Base-by-base conservation (phyloP, 2,797 vertebrate genomes). In the Pitangus sulphuratus region DNA sequence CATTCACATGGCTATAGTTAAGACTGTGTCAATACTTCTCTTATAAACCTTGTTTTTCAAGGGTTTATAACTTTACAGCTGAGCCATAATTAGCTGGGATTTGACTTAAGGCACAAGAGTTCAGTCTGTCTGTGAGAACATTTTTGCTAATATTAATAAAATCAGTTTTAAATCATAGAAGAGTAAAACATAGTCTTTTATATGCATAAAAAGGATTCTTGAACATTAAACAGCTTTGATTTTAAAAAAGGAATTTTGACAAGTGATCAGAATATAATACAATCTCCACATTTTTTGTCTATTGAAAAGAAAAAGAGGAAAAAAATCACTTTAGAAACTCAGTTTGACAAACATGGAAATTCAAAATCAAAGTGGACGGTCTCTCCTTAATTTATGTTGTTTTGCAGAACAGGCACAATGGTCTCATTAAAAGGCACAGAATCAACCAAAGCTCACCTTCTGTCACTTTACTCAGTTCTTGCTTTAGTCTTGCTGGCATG, bases 1-100 rank as follows among this genome's bases (percentile, higher is more conserved):
- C 94, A 95, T 93, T 97, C 96, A 97, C 80, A 96, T 51, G 56
- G 80, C 81, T 75, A 93, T 91, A 96, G 89, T 95, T 92, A 94
- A 95, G 84, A 50, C 96, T 92, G 44, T 93, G 72, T 96, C 93
- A 97, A 90, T 95, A 96, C 90, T 93, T 95, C 90, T 94, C 89
- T 97, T 95, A 96, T 89, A 95, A 91, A 95, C 87, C 75, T 89
- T 95, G 92, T 89, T 94, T 97, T 95, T 87, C 77, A 48, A 58
- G 92, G 81, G 74, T 94, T 95, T 95, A 65, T 91, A 96, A 92
- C 81, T 97, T 97, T 84, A 84, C 91, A 95, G 86, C 65, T 81
- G 83, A 97, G 87, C 68, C 90, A 74, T 96, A 96, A 95, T 96
- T 97, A 89, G 65, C 93, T 92, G 62, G 35, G 89, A 77, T 94